Base-by-base conservation (phyloP, 2,888 invertebrate genomes). In the Dicroscelio sp. region DNA sequence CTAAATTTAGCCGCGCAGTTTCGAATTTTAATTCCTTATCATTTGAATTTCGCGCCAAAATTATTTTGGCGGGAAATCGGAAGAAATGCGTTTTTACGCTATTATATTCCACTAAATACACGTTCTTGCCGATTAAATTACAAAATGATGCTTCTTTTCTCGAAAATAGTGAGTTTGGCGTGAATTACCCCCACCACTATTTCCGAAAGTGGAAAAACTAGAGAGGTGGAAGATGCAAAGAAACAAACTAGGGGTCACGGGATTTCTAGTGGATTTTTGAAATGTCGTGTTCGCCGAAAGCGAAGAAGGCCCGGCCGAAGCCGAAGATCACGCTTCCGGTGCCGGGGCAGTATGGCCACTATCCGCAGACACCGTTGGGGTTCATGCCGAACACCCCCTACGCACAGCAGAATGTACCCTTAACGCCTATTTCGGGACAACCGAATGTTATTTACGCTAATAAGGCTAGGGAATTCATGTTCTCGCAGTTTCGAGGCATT, bases 391-490 rank as follows among this genome's bases (percentile, higher is more conserved):
- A 94, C 3, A 95, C 96, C 3, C 95, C 96, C 0, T 96, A 96
- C 33, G 96, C 95, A 0, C 96, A 96, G 83, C 94, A 96, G 1
- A 96, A 96, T 20, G 88, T 97, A 55, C 97, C 97, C 14, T 92
- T 97, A 90, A 97, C 97, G 0, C 97, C 97, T 2, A 96, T 94
- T 8, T 90, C 96, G 23, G 96, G 96, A 0, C 96, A 96, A 58
- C 96, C 96, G 1, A 95, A 95, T 30, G 92, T 96, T 12, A 97
- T 97, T 96, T 98, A 98, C 93, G 97, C 97, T 0, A 97, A 97
- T 92, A 98, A 98, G 92, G 98, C 98, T 0, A 98, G 98, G 0
- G 98, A 98, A 92, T 98, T 98, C 94, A 98, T 98, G 97, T 98
- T 98, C 95, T 98, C 98, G 93, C 98, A 98, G 95, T 98, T 98